Conservation (phyloP, 2,888 invertebrate genomes). For the Callinectes sapidus region DNA sequence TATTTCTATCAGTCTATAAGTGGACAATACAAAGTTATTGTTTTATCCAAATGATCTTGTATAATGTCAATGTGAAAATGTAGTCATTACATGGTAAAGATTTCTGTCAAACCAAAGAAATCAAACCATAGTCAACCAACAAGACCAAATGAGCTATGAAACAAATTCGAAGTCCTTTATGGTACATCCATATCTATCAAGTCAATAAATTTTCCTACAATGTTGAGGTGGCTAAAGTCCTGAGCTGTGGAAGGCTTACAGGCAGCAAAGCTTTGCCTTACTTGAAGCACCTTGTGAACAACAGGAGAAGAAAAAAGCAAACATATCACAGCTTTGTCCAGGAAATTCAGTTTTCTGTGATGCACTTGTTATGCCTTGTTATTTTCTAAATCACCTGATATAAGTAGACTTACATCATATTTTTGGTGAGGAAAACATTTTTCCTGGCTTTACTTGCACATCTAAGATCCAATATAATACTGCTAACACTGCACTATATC, state of each 20-base stretch:
- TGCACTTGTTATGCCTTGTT: constrained; percentile 15
- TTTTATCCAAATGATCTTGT: no score
- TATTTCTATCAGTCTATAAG: background rate
- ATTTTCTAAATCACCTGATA: constrained; percentile 38
- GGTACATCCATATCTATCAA: background rate
- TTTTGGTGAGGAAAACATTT: constrained; percentile 4
- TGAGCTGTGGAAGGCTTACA: constrained; percentile 50
- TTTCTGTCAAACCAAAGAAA: no score
- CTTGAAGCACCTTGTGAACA: constrained; percentile 50
- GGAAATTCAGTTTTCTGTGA: constrained; percentile 49
- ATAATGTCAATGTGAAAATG: no score
- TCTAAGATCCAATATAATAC: constrained; percentile 16
- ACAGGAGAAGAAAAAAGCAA: constrained; percentile 40
- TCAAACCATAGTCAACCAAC: no score
- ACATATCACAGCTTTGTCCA: constrained; percentile 61
- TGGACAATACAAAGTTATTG: no score
- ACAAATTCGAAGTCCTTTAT: no score
- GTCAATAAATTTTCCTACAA: background rate
- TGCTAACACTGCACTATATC: constrained; percentile 14
- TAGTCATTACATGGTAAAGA: no score
- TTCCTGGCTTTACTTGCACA: background rate
- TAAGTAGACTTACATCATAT: background rate
- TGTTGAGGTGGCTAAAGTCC: constrained; percentile 27
- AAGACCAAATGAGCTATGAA: no score
- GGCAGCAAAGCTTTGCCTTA: constrained; percentile 43